Evolutionary conservation across 30 jellyfish, hydroid and myxozoan species (phyloP), one percentile per base, ranked within the genome.

Genomic region (Nemopilema nomurai): DNA sequence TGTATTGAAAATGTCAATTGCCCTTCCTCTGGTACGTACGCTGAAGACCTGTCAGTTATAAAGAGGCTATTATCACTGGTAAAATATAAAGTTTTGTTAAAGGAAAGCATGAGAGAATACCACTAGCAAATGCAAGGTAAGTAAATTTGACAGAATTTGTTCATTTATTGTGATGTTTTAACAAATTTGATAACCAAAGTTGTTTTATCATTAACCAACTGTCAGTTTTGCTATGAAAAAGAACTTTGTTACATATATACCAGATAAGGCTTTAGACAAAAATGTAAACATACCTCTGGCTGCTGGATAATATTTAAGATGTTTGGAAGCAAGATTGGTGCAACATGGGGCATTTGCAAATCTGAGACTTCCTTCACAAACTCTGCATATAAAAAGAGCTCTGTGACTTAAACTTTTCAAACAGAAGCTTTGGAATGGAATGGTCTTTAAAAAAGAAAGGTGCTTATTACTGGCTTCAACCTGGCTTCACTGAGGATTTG

Each of bases 261-360:
- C 69, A 70, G 4, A 70, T 3, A 73, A 22, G n/a, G 31, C 13
- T 6, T 8, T 73, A 32, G 23, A 6, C 17, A 13, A 13, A 41
- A 41, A 41, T 30, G 26, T 0, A 4, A 17, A 62, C 88, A 76
- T 30, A 93, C 98, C 90, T 93, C 95, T 20, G 95, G 86, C 29
- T 89, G 93, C 33, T 66, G 78, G 50, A 93, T 51, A 27, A 93
- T 80, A 30, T 93, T 70, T 25, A 93, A 64, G 64, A 93, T 50
- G 33, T 84, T 94, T 16, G 98, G 98, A 18, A 93, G 49, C 27
- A 93, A 25, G 53, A 89, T 88, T n/a, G 98, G 98, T 19, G 98
- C 98, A 76, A 93, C 84, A 65, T 93, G 98, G 1, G 98, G 98
- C 82, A 93, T 85, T 76, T 93, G 98, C 49, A 93, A 77, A 63